Evolutionary conservation across 2,888 invertebrate genomes (phyloP).

Genomic region (Habroteleia sp.): DNA sequence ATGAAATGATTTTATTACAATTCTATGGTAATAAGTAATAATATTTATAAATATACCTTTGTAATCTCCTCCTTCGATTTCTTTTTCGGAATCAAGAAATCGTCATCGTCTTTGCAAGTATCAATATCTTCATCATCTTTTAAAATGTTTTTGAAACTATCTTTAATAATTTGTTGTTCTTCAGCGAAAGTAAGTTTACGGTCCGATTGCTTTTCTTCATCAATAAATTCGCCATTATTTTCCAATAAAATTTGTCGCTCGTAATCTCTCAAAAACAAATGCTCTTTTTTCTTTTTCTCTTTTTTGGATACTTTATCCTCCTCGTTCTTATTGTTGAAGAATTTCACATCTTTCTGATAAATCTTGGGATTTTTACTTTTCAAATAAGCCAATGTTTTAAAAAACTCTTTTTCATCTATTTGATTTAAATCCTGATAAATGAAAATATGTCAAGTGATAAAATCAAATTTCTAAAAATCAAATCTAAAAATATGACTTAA

Average conservation of each 20-base stretch:
- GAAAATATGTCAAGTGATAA: too few species aligned
- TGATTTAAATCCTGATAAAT: slow-evolving; percentile 82
- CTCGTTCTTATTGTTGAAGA: slow-evolving; percentile 82
- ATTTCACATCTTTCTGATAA: slow-evolving; percentile 88
- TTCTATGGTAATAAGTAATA: too few species aligned
- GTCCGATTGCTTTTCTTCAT: too few species aligned
- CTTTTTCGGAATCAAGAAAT: slow-evolving; percentile 70
- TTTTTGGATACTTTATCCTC: slow-evolving; percentile 65
- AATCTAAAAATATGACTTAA: too few species aligned
- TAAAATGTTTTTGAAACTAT: slow-evolving; percentile 84
- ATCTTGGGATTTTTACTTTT: slow-evolving; percentile 95
- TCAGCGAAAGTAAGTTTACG: too few species aligned
- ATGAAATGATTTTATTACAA: too few species aligned
- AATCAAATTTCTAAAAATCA: too few species aligned
- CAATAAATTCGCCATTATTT: slow-evolving; percentile 83
- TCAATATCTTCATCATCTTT: slow-evolving; percentile 82
- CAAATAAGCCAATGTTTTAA: slow-evolving; percentile 91
- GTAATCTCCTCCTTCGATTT: slow-evolving; percentile 81
- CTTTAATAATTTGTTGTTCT: slow-evolving; percentile 86
- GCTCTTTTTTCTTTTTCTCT: slow-evolving; percentile 82
- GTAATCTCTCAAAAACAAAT: slow-evolving; percentile 88
- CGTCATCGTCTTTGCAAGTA: slow-evolving; percentile 71
- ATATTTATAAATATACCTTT: too few species aligned
- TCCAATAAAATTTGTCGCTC: slow-evolving; percentile 89
- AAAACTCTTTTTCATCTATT: slow-evolving; percentile 91